Percentiles rank a stretch among this genome's conserved stretches.
These are phyloP conservation scores for Lepeophtheirus nordmannii DNA, from an alignment of 2,888 invertebrate genomes.

Conservation along the genomic window DNA sequence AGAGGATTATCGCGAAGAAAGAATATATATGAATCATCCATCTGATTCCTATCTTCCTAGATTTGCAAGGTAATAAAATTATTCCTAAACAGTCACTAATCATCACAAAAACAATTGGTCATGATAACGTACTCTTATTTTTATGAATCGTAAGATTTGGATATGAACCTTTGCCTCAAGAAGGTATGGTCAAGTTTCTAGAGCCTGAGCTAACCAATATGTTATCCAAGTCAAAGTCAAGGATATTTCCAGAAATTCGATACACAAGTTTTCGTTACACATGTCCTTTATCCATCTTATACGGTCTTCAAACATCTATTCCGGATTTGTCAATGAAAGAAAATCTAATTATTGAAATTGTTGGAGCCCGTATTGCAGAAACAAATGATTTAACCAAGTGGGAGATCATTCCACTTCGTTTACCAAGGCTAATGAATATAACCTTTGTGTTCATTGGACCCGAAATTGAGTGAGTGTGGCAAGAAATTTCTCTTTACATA, in stretches of 20 bases:
- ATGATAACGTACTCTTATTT: too few species aligned
- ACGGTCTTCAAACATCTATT: not conserved
- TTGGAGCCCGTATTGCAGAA: slow-evolving; percentile 17
- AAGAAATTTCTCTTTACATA: not conserved
- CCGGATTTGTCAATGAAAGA: not conserved
- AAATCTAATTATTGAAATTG: not conserved
- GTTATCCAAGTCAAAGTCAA: not conserved
- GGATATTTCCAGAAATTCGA: not conserved
- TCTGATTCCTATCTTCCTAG: not conserved
- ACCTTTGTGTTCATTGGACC: slow-evolving; percentile 21
- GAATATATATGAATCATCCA: not conserved
- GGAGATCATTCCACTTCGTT: slow-evolving; percentile 10
- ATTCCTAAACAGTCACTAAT: too few species aligned
- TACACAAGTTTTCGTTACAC: slow-evolving; percentile 14
- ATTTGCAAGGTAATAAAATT: not conserved
- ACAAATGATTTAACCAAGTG: slow-evolving; percentile 12
- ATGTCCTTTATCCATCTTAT: slow-evolving; percentile 13
- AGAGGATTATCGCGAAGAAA: slow-evolving; percentile 8
- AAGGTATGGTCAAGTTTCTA: not conserved
- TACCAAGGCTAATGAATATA: slow-evolving; percentile 5
- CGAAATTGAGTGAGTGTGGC: slow-evolving; percentile 15
- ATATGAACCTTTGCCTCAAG: not conserved
- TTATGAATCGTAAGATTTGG: not conserved
- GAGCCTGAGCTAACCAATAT: not conserved
- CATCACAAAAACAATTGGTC: too few species aligned